Base-by-base conservation (phyloP, 2,888 invertebrate species). In the Mesorhabditis belari region DNA sequence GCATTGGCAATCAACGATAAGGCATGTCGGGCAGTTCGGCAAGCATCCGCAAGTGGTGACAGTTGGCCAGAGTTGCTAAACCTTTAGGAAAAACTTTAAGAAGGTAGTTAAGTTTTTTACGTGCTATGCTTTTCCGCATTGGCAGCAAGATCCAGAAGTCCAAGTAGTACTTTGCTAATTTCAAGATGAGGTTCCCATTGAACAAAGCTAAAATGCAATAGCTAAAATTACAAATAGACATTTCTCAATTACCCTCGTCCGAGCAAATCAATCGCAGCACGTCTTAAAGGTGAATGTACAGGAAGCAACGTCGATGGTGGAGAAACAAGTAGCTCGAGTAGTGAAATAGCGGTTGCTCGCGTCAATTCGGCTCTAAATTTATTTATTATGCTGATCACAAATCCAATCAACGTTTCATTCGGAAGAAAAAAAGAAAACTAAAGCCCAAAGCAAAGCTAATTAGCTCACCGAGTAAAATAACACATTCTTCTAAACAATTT, bases 181-280 rank as follows among this genome's bases (percentile, higher is more conserved):
- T 93, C 92, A 66, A 93, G 83, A 82, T 96, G 95, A 0, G 96
- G 96, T 81, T 98, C 96, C 98, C 98, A 98, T 0, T 98, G 94
- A 0, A 66, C 63, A 55, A 71, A 70, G 4, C 56, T 56, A 57
- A n/a, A 29, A 56, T 21, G 17, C 51, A 9, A 19, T 50, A 19
- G 19, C 9, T 24, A 12, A 55, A 25, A 24, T 17, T 56, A 49
- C 25, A 35, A 2, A 9, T 49, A 6, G 9, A 23, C 9, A 24
- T 17, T 25, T 25, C 17, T 23, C 4, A 49, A 57, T 12, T n/a
- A 58, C 44, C 70, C 80, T 35, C 96, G 87, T 0, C 98, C 98
- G 67, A 98, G 88, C 67, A 98, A 86, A 85, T 98, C 98, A 52
- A 98, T 92, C 0, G 96, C 95, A 12, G 98, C 96, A 65, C 96